Evolutionary conservation across 2,113 vertebrate genomes (phyloP).

Genomic region (Sardina pilchardus): DNA sequence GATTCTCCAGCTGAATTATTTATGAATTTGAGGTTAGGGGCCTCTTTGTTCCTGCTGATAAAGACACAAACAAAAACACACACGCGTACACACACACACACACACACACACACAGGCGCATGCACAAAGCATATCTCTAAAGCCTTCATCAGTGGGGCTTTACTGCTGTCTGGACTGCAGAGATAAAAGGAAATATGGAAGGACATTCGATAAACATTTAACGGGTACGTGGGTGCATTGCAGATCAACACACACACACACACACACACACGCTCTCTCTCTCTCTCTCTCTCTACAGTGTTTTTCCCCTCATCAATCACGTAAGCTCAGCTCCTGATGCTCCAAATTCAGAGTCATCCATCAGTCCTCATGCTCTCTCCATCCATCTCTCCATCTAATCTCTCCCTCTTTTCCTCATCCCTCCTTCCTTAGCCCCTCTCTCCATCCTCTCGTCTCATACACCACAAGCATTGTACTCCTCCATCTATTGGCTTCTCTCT

Average conservation of each 20-base stretch:
- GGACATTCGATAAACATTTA: neutral
- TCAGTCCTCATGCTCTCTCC: neutral
- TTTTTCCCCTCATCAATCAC: conserved; percentile 12
- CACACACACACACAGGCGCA: conserved; percentile 24
- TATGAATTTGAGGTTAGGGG: conserved; percentile 27
- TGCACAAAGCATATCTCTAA: neutral
- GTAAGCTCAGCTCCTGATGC: neutral
- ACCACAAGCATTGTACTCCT: neutral
- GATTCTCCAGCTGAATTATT: conserved; percentile 42
- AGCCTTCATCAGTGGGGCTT: neutral
- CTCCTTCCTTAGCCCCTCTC: neutral
- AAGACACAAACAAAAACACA: neutral
- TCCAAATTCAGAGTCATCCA: conserved; percentile 28
- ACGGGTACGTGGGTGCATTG: neutral
- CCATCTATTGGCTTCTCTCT: neutral
- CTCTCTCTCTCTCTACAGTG: neutral
- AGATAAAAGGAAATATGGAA: conserved; percentile 36
- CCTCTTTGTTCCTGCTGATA: conserved; percentile 7
- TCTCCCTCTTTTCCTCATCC: neutral
- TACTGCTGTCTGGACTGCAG: neutral
- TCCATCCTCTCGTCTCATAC: neutral
- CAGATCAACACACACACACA: conserved; percentile 13
- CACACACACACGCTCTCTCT: conserved; percentile 4
- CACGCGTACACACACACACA: conserved; percentile 11
- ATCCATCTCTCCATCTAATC: neutral